These are phyloP conservation scores for Zygothrica quintamaculata DNA, from an alignment of 2,888 invertebrate genomes.

Conservation along the genomic window DNA sequence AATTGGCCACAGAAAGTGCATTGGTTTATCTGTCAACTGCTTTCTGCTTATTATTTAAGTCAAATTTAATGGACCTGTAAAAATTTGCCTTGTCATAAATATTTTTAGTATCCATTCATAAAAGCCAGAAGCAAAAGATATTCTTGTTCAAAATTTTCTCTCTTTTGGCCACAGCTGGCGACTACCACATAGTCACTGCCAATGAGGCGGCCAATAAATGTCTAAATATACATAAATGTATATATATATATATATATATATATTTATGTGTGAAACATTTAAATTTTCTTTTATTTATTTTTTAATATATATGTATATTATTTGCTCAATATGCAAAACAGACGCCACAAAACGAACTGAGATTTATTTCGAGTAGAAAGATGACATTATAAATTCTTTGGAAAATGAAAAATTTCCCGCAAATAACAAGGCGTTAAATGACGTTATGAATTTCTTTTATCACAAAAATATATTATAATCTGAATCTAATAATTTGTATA, in stretches of 20 bases:
- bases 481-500: too few relatives aligned
- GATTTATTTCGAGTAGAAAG: constrained; percentile 20
- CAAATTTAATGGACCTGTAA: constrained; percentile 65
- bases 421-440: constrained; percentile 47
- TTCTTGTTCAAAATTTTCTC: constrained; percentile 44
- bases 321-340: constrained; percentile 48
- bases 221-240: constrained; percentile 57
- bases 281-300: too few relatives aligned
- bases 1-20: constrained; percentile 47
- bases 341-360: constrained; percentile 25
- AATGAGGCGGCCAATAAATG: too few relatives aligned
- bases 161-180: constrained; percentile 58
- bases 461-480: too few relatives aligned
- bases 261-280: background rate
- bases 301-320: constrained; percentile 9
- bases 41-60: constrained; percentile 72
- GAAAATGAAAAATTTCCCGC: constrained; percentile 10
- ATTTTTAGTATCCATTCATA: constrained; percentile 69
- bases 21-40: constrained; percentile 25
- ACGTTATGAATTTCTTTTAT: constrained; percentile 34
- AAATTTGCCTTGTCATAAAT: constrained; percentile 58
- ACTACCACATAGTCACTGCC: constrained; percentile 55
- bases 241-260: constrained; percentile 41
- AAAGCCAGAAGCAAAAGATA: constrained; percentile 47
- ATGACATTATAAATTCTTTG: constrained; percentile 44